phyloP scores from a whole-genome alignment of 2,888 invertebrate genomes.

The Leucophora obtusa region DNA sequence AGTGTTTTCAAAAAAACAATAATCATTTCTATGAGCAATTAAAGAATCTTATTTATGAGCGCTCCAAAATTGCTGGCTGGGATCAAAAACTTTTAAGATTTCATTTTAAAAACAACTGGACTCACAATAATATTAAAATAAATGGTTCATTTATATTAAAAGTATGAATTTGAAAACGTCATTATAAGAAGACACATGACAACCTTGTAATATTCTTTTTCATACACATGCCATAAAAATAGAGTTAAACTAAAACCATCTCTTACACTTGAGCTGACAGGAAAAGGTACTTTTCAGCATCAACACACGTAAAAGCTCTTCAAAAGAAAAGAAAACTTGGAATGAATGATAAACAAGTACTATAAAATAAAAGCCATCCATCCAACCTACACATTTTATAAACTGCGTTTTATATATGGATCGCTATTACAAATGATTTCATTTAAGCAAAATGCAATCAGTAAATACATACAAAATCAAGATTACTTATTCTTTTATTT shows the following conservation, averaged over 20 bases:
- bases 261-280: slow-evolving; percentile 28
- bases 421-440: background rate
- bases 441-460: background rate
- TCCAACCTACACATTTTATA: background rate
- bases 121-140: too few relatives aligned
- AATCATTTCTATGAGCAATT: too few relatives aligned
- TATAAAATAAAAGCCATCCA: background rate
- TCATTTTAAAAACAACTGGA: too few relatives aligned
- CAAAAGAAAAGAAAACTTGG: background rate
- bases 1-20: too few relatives aligned
- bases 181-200: background rate
- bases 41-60: too few relatives aligned
- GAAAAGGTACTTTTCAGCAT: slow-evolving; percentile 3
- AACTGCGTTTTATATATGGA: background rate
- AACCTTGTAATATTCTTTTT: background rate
- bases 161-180: background rate
- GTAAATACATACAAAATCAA: background rate
- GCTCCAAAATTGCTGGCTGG: too few relatives aligned
- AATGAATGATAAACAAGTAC: background rate
- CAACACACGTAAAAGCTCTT: background rate
- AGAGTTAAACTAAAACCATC: background rate
- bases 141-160: too few relatives aligned
- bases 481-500: background rate
- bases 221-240: background rate
- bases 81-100: too few relatives aligned